phyloP scores from a whole-genome alignment of 2,888 invertebrate genomes.

The Drosophila limbata region DNA sequence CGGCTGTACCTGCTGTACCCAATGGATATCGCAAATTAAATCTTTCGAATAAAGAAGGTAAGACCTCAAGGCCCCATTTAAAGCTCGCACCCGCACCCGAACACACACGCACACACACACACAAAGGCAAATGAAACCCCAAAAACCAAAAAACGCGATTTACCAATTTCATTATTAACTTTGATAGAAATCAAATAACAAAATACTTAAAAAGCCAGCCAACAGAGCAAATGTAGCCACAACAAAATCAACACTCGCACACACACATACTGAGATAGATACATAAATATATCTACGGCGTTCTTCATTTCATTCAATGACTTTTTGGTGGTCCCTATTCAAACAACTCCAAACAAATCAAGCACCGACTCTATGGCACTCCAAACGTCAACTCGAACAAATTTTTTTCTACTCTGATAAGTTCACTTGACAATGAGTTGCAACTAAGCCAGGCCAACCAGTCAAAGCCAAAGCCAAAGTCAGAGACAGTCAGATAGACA shows the following conservation, averaged over 20 bases:
- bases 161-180: conserved; percentile 80
- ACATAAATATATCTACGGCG: conserved; percentile 63
- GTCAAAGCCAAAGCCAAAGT: conserved; percentile 43
- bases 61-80: conserved; percentile 59
- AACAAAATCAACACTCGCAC: conserved; percentile 37
- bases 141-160: conserved; percentile 53
- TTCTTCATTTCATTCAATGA: conserved; percentile 81
- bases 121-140: conserved; percentile 22
- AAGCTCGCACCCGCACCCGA: conserved; percentile 53
- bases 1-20: conserved; percentile 49
- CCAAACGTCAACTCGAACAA: conserved; percentile 80
- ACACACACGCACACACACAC: conserved; percentile 7
- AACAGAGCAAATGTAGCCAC: conserved; percentile 54
- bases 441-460: conserved; percentile 74
- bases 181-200: conserved; percentile 78
- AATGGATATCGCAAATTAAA: conserved; percentile 78
- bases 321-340: conserved; percentile 80
- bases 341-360: conserved; percentile 81
- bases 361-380: conserved; percentile 80
- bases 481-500: conserved; percentile 19
- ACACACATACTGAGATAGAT: conserved; percentile 30
- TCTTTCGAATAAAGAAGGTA: conserved; percentile 72
- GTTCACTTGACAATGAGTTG: conserved; percentile 82
- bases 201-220: conserved; percentile 73
- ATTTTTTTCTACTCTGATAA: conserved; percentile 71